phyloP scores from a whole-genome alignment of 2,888 invertebrate genomes.

The Antheraea yamamai region DNA sequence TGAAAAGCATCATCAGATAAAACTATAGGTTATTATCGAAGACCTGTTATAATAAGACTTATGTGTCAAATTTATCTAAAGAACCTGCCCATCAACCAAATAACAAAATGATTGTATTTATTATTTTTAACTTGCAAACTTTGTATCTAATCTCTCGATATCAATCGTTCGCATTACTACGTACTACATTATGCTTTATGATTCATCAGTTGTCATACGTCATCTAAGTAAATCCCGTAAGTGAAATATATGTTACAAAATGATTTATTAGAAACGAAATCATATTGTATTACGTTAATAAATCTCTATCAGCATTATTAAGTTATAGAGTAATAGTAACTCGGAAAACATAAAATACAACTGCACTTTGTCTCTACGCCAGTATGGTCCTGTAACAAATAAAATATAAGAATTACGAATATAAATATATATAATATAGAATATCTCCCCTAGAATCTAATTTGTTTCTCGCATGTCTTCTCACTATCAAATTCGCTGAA shows the following conservation, averaged over 20 bases:
- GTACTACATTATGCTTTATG: neutral
- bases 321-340: neutral
- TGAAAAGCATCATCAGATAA: neutral
- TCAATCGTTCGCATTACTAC: neutral
- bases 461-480: too few relatives aligned
- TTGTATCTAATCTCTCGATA: neutral
- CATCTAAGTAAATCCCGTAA: constrained; percentile 2
- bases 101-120: neutral
- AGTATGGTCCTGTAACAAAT: too few relatives aligned
- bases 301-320: too few relatives aligned
- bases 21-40: neutral
- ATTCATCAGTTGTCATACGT: constrained; percentile 5
- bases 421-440: too few relatives aligned
- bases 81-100: neutral
- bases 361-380: too few relatives aligned
- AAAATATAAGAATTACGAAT: too few relatives aligned
- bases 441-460: too few relatives aligned
- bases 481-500: too few relatives aligned
- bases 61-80: constrained; percentile 5
- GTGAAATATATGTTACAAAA: neutral
- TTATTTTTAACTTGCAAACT: neutral
- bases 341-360: neutral
- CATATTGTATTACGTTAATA: neutral
- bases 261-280: neutral
- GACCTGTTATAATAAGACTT: neutral